Evolutionary conservation across 2,888 invertebrate genomes (phyloP).

Genomic region (Tiphia femorata): DNA sequence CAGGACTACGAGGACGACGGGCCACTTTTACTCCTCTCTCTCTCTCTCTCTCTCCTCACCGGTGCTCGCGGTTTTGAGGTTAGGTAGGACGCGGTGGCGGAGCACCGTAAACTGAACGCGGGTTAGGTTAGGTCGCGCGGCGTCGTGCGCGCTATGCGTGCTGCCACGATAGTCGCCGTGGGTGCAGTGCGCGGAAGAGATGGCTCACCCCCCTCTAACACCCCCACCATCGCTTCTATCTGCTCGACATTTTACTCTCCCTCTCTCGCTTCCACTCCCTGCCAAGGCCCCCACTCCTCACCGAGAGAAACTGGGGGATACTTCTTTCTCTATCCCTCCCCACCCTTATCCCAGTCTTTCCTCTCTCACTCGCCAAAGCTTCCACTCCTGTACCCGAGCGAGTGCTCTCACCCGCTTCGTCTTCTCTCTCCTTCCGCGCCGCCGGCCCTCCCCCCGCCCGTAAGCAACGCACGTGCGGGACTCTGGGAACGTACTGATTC

Average conservation of each 20-base stretch:
- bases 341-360: neutral
- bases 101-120: neutral
- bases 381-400: neutral
- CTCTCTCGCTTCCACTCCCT: constrained; percentile 3
- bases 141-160: constrained; percentile 49
- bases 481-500: too few species aligned
- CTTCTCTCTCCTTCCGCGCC: neutral
- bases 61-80: constrained; percentile 3
- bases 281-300: constrained; percentile 4
- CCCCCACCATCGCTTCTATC: constrained; percentile 3
- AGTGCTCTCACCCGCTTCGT: neutral
- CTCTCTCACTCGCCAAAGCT: neutral
- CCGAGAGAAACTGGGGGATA: too few species aligned
- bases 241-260: constrained; percentile 5
- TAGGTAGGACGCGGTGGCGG: neutral
- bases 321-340: constrained; percentile 5
- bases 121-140: constrained; percentile 22
- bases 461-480: neutral
- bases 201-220: neutral
- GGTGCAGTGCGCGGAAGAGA: constrained; percentile 51
- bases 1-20: neutral
- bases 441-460: neutral
- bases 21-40: neutral
- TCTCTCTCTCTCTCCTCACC: constrained; percentile 2
- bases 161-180: constrained; percentile 56